Evolutionary conservation across 1,140 invertebrate genomes (phyloP), one percentile per base, ranked within the genome.

Genomic region (Eubasilissa regina): DNA sequence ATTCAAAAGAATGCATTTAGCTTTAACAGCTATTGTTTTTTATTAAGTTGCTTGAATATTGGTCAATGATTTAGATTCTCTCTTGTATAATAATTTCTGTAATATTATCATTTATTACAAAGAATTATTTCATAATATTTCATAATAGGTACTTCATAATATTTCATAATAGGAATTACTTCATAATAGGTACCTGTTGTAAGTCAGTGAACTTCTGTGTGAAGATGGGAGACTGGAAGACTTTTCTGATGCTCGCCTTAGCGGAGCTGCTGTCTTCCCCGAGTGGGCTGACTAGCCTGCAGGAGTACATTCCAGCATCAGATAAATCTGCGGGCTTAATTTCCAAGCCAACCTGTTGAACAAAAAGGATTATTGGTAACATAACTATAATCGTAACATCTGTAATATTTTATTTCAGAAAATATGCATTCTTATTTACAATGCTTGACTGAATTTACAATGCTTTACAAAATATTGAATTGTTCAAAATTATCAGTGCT

Each of bases 191-290:
- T 72, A 94, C 93, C 89, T 98, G 95, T 84, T 98, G 95, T 19
- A 95, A 87, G 86, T 98, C 95, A 0, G 91, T 92, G 84, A 98
- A 95, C 78, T 90, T 94, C 84, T 97, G 95, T 0, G 93, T 92
- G 87, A 98, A 98, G 9, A 87, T 89, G 0, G 96, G 96, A 35
- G 93, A 88, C 85, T 95, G 92, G 87, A 92, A 96, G 11, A 96
- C 90, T 86, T 97, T 97, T 68, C 94, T 90, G 0, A 97, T 93
- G 74, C 90, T 92, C 0, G 93, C 93, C 77, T 93, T 93, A 43
- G 92, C 94, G 55, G 90, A 90, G 0, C 92, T 92, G 0, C 86
- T 87, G 79, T 94, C 94, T 83, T 93, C 91, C 1, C 96, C 97
- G 0, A 95, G 87, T 1, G 92, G 92, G 89, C 95, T 97, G 13